These are phyloP conservation scores for Bradypus variegatus DNA, from an alignment of 2,797 vertebrate species.

Conservation along the genomic window DNA sequence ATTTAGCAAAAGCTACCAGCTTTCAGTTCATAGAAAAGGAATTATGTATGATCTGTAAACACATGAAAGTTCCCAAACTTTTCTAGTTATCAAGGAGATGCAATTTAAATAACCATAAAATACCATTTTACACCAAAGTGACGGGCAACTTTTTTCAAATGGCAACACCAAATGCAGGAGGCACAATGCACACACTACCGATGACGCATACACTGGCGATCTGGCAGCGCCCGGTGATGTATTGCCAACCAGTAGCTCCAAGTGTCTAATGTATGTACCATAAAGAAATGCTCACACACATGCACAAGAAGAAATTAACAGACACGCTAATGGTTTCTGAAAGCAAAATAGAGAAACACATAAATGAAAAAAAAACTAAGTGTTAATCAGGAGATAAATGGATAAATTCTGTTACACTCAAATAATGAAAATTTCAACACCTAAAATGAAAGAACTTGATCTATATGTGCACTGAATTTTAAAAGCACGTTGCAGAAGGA, in stretches of 20 bases:
- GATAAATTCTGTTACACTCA: neutral
- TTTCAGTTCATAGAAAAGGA: neutral
- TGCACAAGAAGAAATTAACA: neutral
- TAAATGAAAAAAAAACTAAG: neutral
- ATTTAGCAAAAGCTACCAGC: neutral
- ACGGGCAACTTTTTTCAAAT: neutral
- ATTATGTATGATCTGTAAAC: neutral
- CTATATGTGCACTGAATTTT: neutral
- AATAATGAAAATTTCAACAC: slow-evolving; percentile 32
- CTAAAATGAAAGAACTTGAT: neutral
- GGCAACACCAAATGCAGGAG: neutral
- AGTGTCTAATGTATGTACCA: neutral
- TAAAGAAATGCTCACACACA: neutral
- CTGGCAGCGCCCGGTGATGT: neutral
- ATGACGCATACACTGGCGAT: neutral
- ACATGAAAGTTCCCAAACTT: neutral
- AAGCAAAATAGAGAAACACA: slow-evolving; percentile 25
- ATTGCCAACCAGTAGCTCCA: neutral
- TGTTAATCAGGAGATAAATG: slow-evolving; percentile 5
- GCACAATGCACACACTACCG: rapidly evolving
- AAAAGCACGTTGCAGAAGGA: neutral
- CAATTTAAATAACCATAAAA: neutral
- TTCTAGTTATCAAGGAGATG: neutral
- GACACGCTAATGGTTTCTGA: neutral
- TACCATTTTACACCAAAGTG: neutral